Percentiles rank a stretch among this genome's conserved stretches.
Conservation (phyloP, 2,797 vertebrate genomes). For the Macrochelys suwanniensis region DNA sequence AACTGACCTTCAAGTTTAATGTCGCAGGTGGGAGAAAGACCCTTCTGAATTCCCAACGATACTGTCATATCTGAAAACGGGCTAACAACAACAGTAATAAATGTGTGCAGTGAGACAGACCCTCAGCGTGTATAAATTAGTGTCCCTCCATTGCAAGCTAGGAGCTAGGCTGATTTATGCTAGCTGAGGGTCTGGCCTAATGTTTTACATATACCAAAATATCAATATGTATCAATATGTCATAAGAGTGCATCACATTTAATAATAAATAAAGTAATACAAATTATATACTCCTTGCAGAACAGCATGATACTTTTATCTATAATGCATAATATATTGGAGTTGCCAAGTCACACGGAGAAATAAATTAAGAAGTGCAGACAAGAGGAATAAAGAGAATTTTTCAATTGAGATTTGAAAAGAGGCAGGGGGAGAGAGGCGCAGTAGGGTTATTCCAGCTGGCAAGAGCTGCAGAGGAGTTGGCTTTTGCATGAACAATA, state of each 20-base stretch:
- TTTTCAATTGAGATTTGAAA: not conserved
- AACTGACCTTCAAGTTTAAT: conserved; percentile 80
- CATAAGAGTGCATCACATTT: not conserved
- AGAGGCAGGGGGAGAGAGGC: not conserved
- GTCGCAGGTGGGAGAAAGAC: conserved; percentile 71
- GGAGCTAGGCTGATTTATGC: not conserved
- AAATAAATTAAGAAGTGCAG: not conserved
- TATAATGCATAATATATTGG: too few species aligned
- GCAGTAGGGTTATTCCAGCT: not conserved
- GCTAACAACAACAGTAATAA: not conserved
- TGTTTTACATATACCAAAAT: not conserved
- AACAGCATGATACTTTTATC: not conserved
- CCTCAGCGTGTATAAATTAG: not conserved
- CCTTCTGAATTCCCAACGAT: not conserved
- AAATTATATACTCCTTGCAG: not conserved
- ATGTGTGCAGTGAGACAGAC: not conserved
- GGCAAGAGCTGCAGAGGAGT: not conserved
- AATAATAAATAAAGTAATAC: not conserved
- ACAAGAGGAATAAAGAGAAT: not conserved
- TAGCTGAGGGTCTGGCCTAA: not conserved
- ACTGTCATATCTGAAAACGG: not conserved
- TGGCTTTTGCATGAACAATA: not conserved
- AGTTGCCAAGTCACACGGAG: too few species aligned
- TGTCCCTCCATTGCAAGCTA: too few species aligned
- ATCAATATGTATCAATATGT: not conserved